Evolutionary conservation across 2,888 invertebrate genomes (phyloP), one percentile per base, ranked within the genome.

Genomic region (Drosophila demipolita): DNA sequence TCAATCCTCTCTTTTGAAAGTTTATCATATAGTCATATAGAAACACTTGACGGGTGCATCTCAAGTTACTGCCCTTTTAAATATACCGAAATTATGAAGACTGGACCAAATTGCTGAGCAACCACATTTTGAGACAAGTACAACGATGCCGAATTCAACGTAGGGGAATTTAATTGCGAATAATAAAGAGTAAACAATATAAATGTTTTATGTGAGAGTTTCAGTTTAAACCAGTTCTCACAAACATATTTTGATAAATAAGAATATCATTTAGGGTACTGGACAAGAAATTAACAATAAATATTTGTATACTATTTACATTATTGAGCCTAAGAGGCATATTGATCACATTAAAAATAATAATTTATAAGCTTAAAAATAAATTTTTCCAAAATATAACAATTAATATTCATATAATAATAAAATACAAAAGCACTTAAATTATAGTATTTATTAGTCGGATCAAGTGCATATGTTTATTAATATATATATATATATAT

Each of bases 11-110:
- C 15, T 20, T 36, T 38, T 45, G 26, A 20, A 61, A 60, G 48
- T 48, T 59, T 20, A 6, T 20, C 53, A 62, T 53, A 55, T 66
- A 77, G 78, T 78, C n/a, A 38, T 11, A 23, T n/a, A 45, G 2
- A 32, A 53, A n/a, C 15, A 55, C 52, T 57, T 60, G 35, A 45
- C 20, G 52, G 26, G 66, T 23, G 15, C 15, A 23, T 65, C 67
- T 78, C 67, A 60, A 45, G 49, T 78, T 60, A 26, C 64, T 55
- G 11, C 29, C 42, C 20, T 50, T 54, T 26, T 20, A 52, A 45
- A 26, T 33, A 26, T 8, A 12, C 17, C 48, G 35, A 52, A 23
- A 42, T n/a, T 12, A 26, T 12, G 2, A 29, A 49, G 45, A 8
- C 8, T 53, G 49, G 36, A 32, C 26, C 29, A 48, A 50, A 71